Base-by-base conservation (phyloP, 2,888 invertebrate genomes). In the Dastarcus helophoroides region DNA sequence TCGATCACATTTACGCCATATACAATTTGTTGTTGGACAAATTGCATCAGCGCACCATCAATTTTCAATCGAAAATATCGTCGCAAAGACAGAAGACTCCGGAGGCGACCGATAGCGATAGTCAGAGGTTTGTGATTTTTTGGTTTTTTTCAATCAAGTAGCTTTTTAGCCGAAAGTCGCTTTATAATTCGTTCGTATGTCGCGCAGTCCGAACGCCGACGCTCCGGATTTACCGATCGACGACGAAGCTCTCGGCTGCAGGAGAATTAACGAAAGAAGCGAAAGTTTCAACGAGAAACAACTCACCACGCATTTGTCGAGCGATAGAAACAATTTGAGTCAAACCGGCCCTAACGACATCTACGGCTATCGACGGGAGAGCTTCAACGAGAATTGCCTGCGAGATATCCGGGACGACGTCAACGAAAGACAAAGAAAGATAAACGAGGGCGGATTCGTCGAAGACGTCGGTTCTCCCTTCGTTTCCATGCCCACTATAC, bases 1-100 rank as follows among this genome's bases (percentile, higher is more conserved):
- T 88, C 60, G 91, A 94, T 63, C 89, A 90, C 65, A 82, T 90
- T 46, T 86, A 86, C 47, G 93, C 93, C 42, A 91, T 94, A 48
- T 94, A 94, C 60, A 85, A 90, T 60, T 67, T 94, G 40, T 69
- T 94, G 24, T 72, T 82, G 52, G 91, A 93, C 60, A 84, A 84
- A 54, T 53, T 85, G 36, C 69, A 71, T 47, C 65, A 68, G 47
- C 61, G 66, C 32, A 62, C 62, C 12, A 55, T 63, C 24, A 59
- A 58, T 37, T 56, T 72, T 50, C 71, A 72, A 37, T 67, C 70
- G 25, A 60, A 58, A 4, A 63, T 65, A 8, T 61, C 65, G 32
- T 64, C 66, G 46, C 62, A 65, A 43, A 59, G 60, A n/a, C n/a
- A n/a, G n/a, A n/a, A n/a, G n/a, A n/a, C n/a, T n/a, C n/a, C 23